These are phyloP conservation scores for Cynoglossus semilaevis DNA, from an alignment of 2,113 vertebrate genomes.

Conservation along the genomic window DNA sequence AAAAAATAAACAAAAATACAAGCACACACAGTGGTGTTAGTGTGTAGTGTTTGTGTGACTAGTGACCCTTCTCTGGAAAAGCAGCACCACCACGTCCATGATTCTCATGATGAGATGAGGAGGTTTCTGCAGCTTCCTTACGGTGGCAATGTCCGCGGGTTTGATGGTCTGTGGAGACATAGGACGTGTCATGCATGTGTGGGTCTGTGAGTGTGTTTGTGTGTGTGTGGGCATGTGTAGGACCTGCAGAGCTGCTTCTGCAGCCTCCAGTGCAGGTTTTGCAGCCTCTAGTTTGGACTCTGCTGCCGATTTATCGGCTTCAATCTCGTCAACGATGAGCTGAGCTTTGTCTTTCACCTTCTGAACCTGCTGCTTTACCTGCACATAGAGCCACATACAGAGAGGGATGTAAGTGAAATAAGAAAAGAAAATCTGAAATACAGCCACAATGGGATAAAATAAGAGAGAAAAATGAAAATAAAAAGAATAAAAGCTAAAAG, in stretches of 20 bases:
- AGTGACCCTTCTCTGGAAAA: conserved; percentile 78
- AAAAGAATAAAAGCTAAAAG: neutral
- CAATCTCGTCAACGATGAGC: conserved; percentile 83
- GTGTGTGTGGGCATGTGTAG: neutral
- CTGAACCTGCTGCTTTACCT: conserved; percentile 82
- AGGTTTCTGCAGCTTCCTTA: conserved; percentile 84
- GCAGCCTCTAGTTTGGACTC: conserved; percentile 82
- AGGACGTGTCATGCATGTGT: too few species aligned
- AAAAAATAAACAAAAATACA: neutral
- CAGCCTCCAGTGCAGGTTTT: conserved; percentile 78
- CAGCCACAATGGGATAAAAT: too few species aligned
- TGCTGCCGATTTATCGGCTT: conserved; percentile 76
- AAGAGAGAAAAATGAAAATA: neutral
- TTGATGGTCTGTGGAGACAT: conserved; percentile 78
- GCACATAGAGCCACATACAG: neutral
- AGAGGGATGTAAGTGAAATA: too few species aligned
- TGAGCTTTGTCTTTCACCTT: conserved; percentile 86
- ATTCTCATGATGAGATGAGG: conserved; percentile 88
- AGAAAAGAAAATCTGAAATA: neutral
- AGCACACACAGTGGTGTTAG: neutral
- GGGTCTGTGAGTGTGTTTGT: neutral
- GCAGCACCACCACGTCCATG: conserved; percentile 84
- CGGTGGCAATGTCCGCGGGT: conserved; percentile 83
- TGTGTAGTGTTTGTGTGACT: neutral
- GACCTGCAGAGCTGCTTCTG: conserved; percentile 73